Base-by-base conservation (phyloP, 2,797 vertebrate genomes). In the Yasuhikotakia modesta region DNA sequence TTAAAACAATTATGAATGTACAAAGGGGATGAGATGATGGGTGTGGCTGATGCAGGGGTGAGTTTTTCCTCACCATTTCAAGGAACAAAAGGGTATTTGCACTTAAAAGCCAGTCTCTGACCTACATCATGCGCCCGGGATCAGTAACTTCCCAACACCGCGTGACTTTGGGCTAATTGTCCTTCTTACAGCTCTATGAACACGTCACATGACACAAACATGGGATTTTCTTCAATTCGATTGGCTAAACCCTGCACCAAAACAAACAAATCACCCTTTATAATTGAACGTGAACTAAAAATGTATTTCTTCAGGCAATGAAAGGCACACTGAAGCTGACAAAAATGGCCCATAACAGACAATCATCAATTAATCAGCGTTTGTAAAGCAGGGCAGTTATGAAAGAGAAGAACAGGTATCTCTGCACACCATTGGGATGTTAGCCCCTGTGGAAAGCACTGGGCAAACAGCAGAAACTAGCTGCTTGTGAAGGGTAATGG, bases 401-500 rank as follows among this genome's bases (percentile, higher is more conserved):
- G 39, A 67, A 61, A 78, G 75, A 76, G 79, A 84, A 71, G 60
- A 77, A 83, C 68, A 84, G 79, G 58, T 69, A 70, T 64, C 65
- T 22, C 22, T 64, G 52, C 22, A 63, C 85, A 85, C 82, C 84
- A 86, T 83, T 86, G 89, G 76, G 58, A 87, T 91, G 87, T 88
- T 87, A 87, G 90, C 89, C 93, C 92, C 92, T 88, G 90, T 91
- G 91, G 92, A 91, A 91, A 91, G 90, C 85, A 89, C 85, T 92
- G 92, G 92, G 92, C 93, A 93, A 93, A 92, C 92, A 92, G 92
- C 92, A 92, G 90, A 94, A 94, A 93, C 92, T 94, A 93, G 91
- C 89, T 80, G 90, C 91, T 91, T 92, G 91, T 93, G 93, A 93
- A 94, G 93, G 93, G 92, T 94, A 94, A 94, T 94, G 93, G 93